phyloP scores from a whole-genome alignment of 2,113 vertebrate species.

The Leucoraja erinaceus region DNA sequence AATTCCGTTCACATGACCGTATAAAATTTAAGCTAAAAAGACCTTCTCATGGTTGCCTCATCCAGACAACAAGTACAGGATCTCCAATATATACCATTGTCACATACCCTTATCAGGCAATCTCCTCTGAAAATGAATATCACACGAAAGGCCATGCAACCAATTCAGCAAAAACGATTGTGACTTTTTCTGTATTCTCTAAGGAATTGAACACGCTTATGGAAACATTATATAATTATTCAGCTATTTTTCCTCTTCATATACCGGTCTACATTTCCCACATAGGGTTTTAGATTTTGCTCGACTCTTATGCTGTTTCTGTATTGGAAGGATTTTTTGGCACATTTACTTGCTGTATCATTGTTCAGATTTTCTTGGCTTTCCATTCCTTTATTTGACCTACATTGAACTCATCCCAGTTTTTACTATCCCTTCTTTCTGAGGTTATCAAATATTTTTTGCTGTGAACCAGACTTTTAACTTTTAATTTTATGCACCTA shows the following conservation, averaged over 20 bases:
- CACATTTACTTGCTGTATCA: neutral
- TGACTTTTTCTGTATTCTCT: neutral
- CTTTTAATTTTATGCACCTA: neutral
- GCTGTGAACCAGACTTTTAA: neutral
- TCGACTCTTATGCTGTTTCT: neutral
- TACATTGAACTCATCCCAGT: neutral
- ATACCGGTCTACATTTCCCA: neutral
- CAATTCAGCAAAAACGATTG: neutral
- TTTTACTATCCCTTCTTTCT: neutral
- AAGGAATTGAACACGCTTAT: neutral
- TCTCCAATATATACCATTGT: no score
- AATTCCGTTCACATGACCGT: neutral
- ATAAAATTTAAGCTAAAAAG: neutral
- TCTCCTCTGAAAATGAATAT: no score
- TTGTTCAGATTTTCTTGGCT: slow-evolving; percentile 15
- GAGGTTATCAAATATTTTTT: neutral
- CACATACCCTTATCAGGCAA: no score
- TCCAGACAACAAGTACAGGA: no score
- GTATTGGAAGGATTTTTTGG: slow-evolving; percentile 6
- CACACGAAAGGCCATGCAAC: no score
- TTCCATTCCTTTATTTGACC: neutral
- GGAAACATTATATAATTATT: neutral
- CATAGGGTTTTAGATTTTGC: neutral
- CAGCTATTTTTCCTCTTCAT: neutral
- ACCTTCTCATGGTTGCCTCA: neutral